Evolutionary conservation across 2,113 vertebrate genomes (phyloP).

Genomic region (Gallinago jamesoni): DNA sequence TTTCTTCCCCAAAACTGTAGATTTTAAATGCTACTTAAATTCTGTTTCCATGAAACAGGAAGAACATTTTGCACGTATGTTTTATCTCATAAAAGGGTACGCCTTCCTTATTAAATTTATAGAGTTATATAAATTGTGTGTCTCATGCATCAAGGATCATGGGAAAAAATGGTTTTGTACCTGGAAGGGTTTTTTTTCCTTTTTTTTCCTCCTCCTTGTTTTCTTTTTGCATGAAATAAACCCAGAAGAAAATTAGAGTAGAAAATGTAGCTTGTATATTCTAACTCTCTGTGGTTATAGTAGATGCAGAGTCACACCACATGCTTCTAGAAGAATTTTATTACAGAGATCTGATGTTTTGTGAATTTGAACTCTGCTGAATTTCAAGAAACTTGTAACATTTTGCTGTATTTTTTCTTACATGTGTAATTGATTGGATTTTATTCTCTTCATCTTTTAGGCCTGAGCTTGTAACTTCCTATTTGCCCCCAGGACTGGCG

Average conservation of each 20-base stretch:
- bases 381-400: background rate
- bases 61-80: rapidly evolving
- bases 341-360: background rate
- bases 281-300: background rate
- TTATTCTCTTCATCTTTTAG: conserved; percentile 55
- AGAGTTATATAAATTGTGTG: background rate
- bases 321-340: background rate
- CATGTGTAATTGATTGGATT: background rate
- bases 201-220: background rate
- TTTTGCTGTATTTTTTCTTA: background rate
- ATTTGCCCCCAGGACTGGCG: conserved; percentile 74
- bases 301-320: background rate
- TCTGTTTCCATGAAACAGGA: background rate
- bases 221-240: background rate
- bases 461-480: conserved; percentile 71
- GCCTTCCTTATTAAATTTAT: background rate
- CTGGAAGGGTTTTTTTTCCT: background rate
- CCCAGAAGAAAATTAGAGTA: background rate
- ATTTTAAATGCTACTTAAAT: background rate
- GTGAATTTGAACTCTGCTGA: background rate
- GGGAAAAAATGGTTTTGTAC: background rate
- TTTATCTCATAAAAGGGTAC: background rate
- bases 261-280: background rate
- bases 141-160: background rate
- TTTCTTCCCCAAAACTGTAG: background rate